Evolutionary conservation across 2,113 vertebrate genomes (phyloP), one percentile per base, ranked within the genome.

Genomic region (Sinocyclocheilus anshuiensis): DNA sequence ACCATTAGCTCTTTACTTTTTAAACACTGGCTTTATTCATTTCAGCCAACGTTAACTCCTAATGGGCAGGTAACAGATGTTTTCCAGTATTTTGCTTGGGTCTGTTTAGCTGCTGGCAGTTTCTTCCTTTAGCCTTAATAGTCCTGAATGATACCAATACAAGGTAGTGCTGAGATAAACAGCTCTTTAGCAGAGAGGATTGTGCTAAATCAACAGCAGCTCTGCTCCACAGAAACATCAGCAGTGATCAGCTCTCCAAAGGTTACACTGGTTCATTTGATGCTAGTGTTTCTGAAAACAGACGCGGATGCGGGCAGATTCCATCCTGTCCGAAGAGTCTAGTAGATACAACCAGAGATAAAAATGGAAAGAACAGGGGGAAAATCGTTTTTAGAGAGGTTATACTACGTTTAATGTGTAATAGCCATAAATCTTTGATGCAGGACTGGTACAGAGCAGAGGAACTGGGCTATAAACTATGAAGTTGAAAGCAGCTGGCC

Each of bases 341-440:
- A 71, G 24, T 18, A 20, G 80, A 69, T 82, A 48, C 26, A 83
- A 8, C 16, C 18, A 12, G 48, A 71, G 48, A 83, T 83, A 16
- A 10, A 78, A 80, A 61, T 3, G 0, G 22, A 39, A 61, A 59
- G n/a, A 29, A 77, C 11, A 24, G 1, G 33, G 16, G 26, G 2
- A 24, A 77, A 33, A 33, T 71, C 3, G 0, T 24, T 81, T 67
- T 50, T 50, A 24, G 50, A 24, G 67, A 24, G 33, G 75, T 84
- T 57, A 74, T 84, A 74, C 67, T 18, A 50, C 22, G 3, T 84
- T 74, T 72, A 59, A 59, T 74, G 82, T 74, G 82, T 72, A 74
- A 84, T 57, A 59, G 69, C 13, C 67, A 84, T 84, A 84, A 84
- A 84, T 84, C 69, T 42, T 84, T 84, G 82, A 84, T 84, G 82